Percentiles rank a stretch among this genome's conserved stretches.
phyloP scores from a whole-genome alignment of 2,113 vertebrate species.

The Progne subis region DNA sequence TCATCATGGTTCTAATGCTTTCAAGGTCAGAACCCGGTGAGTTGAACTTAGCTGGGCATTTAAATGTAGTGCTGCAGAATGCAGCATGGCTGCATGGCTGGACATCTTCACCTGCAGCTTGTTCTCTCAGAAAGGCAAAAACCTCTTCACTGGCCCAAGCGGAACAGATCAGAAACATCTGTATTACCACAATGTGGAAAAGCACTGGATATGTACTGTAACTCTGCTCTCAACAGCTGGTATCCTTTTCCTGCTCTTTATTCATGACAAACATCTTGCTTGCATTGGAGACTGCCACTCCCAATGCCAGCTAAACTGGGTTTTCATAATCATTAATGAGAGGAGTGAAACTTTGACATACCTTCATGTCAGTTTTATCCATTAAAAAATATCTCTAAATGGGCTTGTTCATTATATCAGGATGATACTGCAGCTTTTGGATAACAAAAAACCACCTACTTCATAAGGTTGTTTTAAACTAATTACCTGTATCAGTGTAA shows the following conservation, averaged over 20 bases:
- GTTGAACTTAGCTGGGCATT: neutral
- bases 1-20: neutral
- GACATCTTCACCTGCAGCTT: neutral
- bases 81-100: neutral
- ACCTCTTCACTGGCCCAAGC: neutral
- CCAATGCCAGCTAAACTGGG: neutral
- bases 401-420: neutral
- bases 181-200: neutral
- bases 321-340: neutral
- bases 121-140: neutral
- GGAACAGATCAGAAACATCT: neutral
- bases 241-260: neutral
- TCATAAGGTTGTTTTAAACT: neutral
- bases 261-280: neutral
- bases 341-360: neutral
- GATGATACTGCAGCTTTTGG: neutral
- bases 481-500: neutral
- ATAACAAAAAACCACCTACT: neutral
- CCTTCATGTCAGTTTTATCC: neutral
- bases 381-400: neutral
- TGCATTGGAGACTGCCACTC: neutral
- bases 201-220: neutral
- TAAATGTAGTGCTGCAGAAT: neutral
- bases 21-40: neutral
- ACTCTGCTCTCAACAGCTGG: neutral